These are phyloP conservation scores for Bombus polaris DNA, from an alignment of 1,140 invertebrate genomes.

Conservation along the genomic window DNA sequence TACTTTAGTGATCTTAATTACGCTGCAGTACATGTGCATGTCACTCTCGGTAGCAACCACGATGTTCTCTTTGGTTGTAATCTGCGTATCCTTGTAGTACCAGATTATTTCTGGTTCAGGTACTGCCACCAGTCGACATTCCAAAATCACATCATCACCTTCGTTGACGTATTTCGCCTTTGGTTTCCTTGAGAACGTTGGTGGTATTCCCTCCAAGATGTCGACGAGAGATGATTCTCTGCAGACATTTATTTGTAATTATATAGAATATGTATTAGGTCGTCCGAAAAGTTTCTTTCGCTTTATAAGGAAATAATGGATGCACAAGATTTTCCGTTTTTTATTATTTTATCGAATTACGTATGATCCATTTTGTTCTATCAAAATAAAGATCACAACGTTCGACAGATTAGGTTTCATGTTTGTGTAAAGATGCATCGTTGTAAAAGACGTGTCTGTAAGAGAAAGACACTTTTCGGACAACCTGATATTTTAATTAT, in stretches of 20 bases:
- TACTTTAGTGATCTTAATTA: constrained; percentile 90
- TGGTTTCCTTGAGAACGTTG: constrained; percentile 95
- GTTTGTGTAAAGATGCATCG: too few relatives aligned
- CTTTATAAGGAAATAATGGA: too few relatives aligned
- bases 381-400: too few relatives aligned
- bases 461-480: too few relatives aligned
- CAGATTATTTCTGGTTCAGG: constrained; percentile 95
- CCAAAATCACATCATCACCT: constrained; percentile 90
- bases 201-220: constrained; percentile 95
- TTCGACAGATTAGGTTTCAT: too few relatives aligned
- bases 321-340: too few relatives aligned
- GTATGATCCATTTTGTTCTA: too few relatives aligned
- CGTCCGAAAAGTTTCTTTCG: too few relatives aligned
- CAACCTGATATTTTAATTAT: background rate
- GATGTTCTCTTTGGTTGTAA: constrained; percentile 87
- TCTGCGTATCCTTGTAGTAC: constrained; percentile 89
- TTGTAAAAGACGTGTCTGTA: too few relatives aligned
- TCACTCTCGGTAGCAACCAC: constrained; percentile 90
- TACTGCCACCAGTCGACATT: constrained; percentile 93
- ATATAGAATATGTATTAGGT: background rate
- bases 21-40: constrained; percentile 94
- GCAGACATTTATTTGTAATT: constrained; percentile 51
- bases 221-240: constrained; percentile 95
- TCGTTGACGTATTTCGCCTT: constrained; percentile 92
- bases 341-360: too few relatives aligned